These are phyloP conservation scores for Antechinus flavipes DNA, from an alignment of 2,113 vertebrate species.

Conservation along the genomic window DNA sequence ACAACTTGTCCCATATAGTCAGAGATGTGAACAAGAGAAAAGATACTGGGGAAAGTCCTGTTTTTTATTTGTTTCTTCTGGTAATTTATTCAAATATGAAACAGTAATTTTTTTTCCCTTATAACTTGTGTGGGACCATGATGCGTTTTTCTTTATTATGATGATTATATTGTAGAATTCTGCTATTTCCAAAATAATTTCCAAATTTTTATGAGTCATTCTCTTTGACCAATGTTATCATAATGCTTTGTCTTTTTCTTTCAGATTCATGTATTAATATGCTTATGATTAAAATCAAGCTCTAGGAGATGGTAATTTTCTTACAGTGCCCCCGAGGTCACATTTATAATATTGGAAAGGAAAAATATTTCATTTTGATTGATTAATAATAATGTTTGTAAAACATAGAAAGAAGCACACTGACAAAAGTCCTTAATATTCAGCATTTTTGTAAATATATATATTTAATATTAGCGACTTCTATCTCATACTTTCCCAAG, in stretches of 20 bases:
- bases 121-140: not conserved
- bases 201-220: conserved; percentile 31
- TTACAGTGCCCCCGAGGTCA: not conserved
- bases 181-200: not conserved
- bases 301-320: not conserved
- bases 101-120: not conserved
- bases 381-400: not conserved
- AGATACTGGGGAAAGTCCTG: not conserved
- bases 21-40: not conserved
- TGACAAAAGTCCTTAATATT: not conserved
- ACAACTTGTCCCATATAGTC: not conserved
- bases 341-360: not conserved
- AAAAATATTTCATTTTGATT: not conserved
- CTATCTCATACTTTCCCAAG: not conserved
- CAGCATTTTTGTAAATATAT: not conserved
- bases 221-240: not conserved
- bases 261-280: conserved; percentile 1
- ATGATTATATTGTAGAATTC: not conserved
- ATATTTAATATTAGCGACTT: not conserved
- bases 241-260: not conserved
- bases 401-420: not conserved
- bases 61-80: not conserved
- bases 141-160: conserved; percentile 4
- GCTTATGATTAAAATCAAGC: conserved; percentile 13
- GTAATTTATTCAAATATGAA: not conserved